Conservation (phyloP, 2,888 invertebrate species). For the Agriopis marginaria region DNA sequence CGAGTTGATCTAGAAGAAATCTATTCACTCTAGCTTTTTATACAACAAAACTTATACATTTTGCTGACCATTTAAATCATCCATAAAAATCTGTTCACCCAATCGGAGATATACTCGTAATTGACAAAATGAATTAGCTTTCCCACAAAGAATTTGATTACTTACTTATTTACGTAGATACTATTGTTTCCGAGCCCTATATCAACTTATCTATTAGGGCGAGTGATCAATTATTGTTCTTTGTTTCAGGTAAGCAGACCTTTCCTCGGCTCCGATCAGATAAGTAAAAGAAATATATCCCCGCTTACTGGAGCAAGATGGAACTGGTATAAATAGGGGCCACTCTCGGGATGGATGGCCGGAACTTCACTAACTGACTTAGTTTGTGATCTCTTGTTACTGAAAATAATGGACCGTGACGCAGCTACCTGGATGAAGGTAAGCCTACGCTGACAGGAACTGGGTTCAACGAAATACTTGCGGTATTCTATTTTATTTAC, state of each 20-base stretch:
- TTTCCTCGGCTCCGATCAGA: slow-evolving; percentile 51
- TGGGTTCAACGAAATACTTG: background rate
- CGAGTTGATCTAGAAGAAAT: too few species aligned
- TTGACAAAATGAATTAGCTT: slow-evolving; percentile 21
- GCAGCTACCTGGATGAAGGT: slow-evolving; percentile 33
- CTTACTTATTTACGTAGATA: slow-evolving; percentile 24
- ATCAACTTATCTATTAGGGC: slow-evolving; percentile 51
- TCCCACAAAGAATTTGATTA: slow-evolving; percentile 20
- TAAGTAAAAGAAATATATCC: slow-evolving; percentile 58
- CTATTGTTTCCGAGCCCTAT: slow-evolving; percentile 27
- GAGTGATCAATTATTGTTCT: slow-evolving; percentile 61
- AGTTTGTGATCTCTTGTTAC: slow-evolving; percentile 49
- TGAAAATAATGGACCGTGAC: slow-evolving; percentile 47
- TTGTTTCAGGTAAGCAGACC: slow-evolving; percentile 73
- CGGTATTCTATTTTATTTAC: background rate
- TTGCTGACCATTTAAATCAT: background rate
- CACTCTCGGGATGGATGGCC: slow-evolving; percentile 45
- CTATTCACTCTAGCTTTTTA: too few species aligned
- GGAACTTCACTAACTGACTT: slow-evolving; percentile 47
- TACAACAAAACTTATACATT: background rate
- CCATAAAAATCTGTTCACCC: slow-evolving; percentile 1
- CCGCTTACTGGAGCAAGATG: slow-evolving; percentile 49
- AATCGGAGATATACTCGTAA: slow-evolving; percentile 3
- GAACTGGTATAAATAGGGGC: slow-evolving; percentile 49
- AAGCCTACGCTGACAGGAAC: background rate